Conservation (phyloP, 64 coral and sea anemone genomes). For the Montipora cactus region DNA sequence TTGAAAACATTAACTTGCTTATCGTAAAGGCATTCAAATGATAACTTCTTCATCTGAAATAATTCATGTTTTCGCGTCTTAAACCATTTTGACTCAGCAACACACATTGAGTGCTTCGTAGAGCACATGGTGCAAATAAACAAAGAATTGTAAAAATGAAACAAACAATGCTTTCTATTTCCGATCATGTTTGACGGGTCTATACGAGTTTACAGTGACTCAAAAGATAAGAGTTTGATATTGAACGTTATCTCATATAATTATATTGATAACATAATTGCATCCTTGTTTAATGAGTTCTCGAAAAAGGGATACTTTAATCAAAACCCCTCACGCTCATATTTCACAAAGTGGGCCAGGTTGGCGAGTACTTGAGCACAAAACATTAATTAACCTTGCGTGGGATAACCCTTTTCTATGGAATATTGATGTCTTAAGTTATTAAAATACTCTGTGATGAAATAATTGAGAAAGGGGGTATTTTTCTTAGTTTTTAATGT, state of each 20-base stretch:
- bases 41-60: neutral
- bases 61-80: no score
- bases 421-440: neutral
- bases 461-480: no score
- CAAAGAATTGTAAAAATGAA: neutral
- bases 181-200: neutral
- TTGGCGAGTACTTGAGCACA: no score
- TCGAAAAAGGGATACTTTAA: neutral
- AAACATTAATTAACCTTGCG: neutral
- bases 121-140: no score
- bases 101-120: no score
- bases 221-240: neutral
- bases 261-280: neutral
- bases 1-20: neutral
- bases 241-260: neutral
- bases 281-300: neutral
- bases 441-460: neutral
- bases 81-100: no score
- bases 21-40: neutral
- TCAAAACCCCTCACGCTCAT: neutral
- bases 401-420: neutral
- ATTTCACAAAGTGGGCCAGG: neutral
- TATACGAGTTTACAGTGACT: neutral
- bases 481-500: no score
- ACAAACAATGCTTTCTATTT: neutral